phyloP scores from a whole-genome alignment of 92 coral and sea anemone genomes.

The Paramuricea clavata region DNA sequence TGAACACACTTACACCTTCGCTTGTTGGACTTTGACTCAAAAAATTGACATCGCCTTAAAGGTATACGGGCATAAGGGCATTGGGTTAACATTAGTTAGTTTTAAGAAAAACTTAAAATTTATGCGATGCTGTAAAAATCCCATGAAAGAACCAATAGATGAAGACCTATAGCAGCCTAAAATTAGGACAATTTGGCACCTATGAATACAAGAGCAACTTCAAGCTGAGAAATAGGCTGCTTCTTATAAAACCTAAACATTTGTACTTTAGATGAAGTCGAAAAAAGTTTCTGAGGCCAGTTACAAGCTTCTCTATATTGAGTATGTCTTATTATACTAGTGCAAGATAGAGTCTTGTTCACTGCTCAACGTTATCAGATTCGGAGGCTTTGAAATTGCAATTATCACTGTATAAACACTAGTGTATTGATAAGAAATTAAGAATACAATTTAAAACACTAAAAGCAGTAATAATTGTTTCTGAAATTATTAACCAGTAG shows the following conservation, averaged over 20 bases:
- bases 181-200: too few species aligned
- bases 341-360: too few species aligned
- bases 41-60: not conserved
- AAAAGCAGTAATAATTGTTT: too few species aligned
- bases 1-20: slow-evolving; percentile 92
- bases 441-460: not conserved
- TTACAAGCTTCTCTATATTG: too few species aligned
- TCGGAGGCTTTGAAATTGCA: too few species aligned
- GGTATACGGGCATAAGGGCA: not conserved
- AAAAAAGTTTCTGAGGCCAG: too few species aligned
- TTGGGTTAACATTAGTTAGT: not conserved
- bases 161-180: too few species aligned
- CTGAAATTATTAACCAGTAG: not conserved
- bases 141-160: not conserved
- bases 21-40: slow-evolving; percentile 87
- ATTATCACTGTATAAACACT: not conserved
- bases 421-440: not conserved
- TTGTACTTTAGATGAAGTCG: too few species aligned
- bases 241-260: too few species aligned
- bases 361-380: not conserved
- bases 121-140: not conserved
- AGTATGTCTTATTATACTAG: too few species aligned
- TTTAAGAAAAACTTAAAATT: not conserved
- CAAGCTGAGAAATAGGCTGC: too few species aligned
- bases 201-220: too few species aligned